Evolutionary conservation across 2,888 invertebrate species (phyloP).

Genomic region (Molorchus minor): DNA sequence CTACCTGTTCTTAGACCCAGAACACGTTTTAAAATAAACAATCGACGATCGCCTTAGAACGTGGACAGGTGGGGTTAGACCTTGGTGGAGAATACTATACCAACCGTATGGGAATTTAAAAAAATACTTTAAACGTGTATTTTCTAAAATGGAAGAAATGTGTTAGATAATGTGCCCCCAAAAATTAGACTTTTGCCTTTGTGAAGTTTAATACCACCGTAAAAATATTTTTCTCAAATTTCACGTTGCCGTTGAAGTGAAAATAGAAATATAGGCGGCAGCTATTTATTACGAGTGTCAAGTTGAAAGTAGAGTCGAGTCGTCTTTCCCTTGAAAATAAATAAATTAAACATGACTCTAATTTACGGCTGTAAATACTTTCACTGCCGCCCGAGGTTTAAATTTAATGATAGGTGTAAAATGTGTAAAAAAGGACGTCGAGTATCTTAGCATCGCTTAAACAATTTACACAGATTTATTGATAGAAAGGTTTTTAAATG

Average conservation of each 20-base stretch:
- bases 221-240: no score
- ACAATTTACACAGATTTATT: no score
- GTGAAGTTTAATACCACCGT: no score
- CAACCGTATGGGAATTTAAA: no score
- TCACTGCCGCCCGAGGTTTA: slow-evolving; percentile 9
- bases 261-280: background rate
- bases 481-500: no score
- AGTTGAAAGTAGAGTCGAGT: background rate
- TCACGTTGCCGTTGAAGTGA: no score
- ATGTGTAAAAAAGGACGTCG: background rate
- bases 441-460: background rate
- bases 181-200: no score
- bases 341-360: slow-evolving; percentile 13
- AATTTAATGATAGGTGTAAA: slow-evolving; percentile 1
- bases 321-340: background rate
- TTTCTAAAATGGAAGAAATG: no score
- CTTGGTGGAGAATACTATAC: slow-evolving; percentile 19
- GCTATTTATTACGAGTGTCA: background rate
- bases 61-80: slow-evolving; percentile 19
- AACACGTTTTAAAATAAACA: slow-evolving; percentile 1
- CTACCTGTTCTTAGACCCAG: background rate
- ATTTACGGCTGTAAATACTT: slow-evolving; percentile 1
- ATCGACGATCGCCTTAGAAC: slow-evolving; percentile 10
- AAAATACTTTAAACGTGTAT: no score
- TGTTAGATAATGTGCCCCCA: no score